Evolutionary conservation across 2,888 invertebrate genomes (phyloP).

Genomic region (Sphaerophoria taeniata): DNA sequence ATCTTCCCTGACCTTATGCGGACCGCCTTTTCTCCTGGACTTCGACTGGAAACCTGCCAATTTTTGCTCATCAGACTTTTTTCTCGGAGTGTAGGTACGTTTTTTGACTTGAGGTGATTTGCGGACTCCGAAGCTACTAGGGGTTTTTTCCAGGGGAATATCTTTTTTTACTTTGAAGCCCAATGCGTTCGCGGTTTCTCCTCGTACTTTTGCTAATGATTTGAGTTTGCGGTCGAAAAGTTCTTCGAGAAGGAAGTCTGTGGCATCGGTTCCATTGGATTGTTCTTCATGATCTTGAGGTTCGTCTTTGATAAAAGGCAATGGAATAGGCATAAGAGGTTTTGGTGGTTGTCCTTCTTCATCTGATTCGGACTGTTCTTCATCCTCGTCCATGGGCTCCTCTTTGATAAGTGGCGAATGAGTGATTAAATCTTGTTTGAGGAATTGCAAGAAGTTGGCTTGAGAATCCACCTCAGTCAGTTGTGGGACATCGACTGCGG

Average conservation of each 20-base stretch:
- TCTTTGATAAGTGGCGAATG: background rate
- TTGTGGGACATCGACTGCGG: too few species aligned
- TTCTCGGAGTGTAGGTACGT: background rate
- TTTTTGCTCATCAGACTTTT: background rate
- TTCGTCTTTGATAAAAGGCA: constrained; percentile 44
- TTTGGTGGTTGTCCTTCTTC: background rate
- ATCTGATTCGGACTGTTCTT: background rate
- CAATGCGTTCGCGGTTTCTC: constrained; percentile 4
- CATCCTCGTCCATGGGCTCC: constrained; percentile 8
- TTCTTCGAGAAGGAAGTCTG: constrained; percentile 46
- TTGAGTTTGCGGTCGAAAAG: constrained; percentile 53
- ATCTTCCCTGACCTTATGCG: background rate
- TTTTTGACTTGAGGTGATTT: background rate
- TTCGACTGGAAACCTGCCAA: background rate
- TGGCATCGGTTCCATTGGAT: background rate
- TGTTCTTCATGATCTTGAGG: background rate
- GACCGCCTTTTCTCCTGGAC: constrained; percentile 4
- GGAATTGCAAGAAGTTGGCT: constrained; percentile 1
- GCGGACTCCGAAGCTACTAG: background rate
- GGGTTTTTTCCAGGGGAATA: background rate
- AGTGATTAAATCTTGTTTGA: constrained; percentile 15
- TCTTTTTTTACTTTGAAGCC: constrained; percentile 6
- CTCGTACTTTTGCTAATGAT: constrained; percentile 45
- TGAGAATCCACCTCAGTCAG: background rate
- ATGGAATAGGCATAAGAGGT: constrained; percentile 5